phyloP scores from a whole-genome alignment of 2,113 vertebrate genomes.

The Xiphophorus hellerii region DNA sequence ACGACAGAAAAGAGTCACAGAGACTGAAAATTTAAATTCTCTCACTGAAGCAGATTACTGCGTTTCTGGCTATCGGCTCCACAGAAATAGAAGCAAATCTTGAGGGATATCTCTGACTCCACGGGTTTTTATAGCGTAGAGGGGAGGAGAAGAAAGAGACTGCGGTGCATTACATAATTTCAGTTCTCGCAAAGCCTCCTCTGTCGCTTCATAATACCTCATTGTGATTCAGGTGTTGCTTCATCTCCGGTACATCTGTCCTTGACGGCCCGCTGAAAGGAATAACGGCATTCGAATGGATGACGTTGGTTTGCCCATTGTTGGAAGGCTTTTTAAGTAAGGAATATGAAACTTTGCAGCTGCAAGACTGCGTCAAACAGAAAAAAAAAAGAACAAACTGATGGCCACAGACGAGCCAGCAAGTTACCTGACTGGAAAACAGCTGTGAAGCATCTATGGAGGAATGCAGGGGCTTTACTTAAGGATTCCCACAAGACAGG shows the following conservation, averaged over 20 bases:
- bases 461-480: background rate
- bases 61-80: background rate
- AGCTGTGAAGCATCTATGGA: constrained; percentile 24
- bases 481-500: background rate
- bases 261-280: constrained; percentile 42
- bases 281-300: constrained; percentile 7
- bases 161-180: background rate
- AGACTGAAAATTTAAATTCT: constrained; percentile 11
- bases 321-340: constrained; percentile 19
- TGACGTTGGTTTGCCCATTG: constrained; percentile 23
- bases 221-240: constrained; percentile 5
- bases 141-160: background rate
- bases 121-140: background rate
- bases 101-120: background rate
- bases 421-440: constrained; percentile 1
- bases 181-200: constrained; percentile 3
- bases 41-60: background rate
- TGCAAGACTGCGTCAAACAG: constrained; percentile 6
- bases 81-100: background rate
- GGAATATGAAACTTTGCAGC: background rate
- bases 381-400: constrained; percentile 3
- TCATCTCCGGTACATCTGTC: constrained; percentile 18
- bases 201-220: background rate
- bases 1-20: background rate
- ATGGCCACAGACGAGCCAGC: background rate